Evolutionary conservation across 2,888 invertebrate species (phyloP).

Genomic region (Drosophila bunnanda): DNA sequence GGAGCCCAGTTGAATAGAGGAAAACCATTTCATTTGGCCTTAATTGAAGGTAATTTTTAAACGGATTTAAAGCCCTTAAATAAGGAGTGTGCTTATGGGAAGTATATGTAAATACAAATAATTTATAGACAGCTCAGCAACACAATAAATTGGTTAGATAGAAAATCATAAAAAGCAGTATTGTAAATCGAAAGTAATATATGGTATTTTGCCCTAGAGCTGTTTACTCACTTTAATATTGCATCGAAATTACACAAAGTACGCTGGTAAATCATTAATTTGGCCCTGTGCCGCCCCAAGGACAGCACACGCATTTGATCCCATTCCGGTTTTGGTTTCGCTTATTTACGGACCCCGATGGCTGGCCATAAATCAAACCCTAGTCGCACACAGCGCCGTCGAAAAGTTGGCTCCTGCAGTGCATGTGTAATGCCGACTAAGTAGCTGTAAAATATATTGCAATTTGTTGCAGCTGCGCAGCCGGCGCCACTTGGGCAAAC

Average conservation of each 20-base stretch:
- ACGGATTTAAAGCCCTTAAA: background rate
- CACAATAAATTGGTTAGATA: background rate
- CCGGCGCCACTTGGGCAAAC: conserved; percentile 6
- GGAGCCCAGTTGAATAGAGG: background rate
- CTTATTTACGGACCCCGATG: conserved; percentile 56
- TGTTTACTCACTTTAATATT: background rate
- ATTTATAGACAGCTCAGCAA: too few species aligned
- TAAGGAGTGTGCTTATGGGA: background rate
- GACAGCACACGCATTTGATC: conserved; percentile 27
- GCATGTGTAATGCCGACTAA: conserved; percentile 49
- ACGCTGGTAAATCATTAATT: conserved; percentile 12
- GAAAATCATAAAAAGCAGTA: too few species aligned
- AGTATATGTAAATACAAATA: too few species aligned
- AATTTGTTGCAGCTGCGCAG: conserved; percentile 54
- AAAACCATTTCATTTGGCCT: conserved; percentile 2
- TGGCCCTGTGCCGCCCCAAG: background rate
- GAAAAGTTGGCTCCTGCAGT: conserved; percentile 45
- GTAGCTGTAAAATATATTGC: conserved; percentile 55
- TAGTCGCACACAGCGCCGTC: conserved; percentile 32
- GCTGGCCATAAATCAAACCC: conserved; percentile 60
- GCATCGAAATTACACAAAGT: background rate
- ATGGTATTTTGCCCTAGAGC: background rate
- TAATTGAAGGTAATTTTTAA: background rate
- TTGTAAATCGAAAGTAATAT: too few species aligned
- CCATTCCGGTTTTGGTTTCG: conserved; percentile 27